Evolutionary conservation across 2,113 vertebrate species (phyloP), one percentile per base, ranked within the genome.

Genomic region (Gila orcuttii): DNA sequence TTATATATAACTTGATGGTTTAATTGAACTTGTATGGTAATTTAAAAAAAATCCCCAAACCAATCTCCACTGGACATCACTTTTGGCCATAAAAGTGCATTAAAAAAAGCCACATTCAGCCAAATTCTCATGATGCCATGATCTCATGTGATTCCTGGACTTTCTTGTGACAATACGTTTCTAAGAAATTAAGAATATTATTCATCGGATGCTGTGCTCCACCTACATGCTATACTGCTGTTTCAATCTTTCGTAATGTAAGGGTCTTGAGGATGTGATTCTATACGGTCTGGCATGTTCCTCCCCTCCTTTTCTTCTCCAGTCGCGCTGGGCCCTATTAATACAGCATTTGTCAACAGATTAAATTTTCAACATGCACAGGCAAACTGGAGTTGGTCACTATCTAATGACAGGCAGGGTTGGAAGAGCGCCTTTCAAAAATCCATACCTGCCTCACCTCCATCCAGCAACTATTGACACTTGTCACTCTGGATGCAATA

Each of bases 401-500:
- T 93, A 91, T 94, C 91, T 94, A 88, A 90, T 94, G 92, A 94
- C 90, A 92, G 90, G 92, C 90, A 91, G 89, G 88, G 90, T 89
- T 90, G 91, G 90, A 88, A 90, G 90, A 87, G 92, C 92, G 91
- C 89, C 92, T 91, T 90, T 89, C 86, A 91, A 95, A 95, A 96
- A 96, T 95, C 95, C 68, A 96, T 94, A 95, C 79, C 91, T 92
- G 93, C 93, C 94, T 94, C 92, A 90, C 93, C 92, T 94, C 93
- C 90, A 91, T 93, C 93, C 93, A 93, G 84, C 88, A 88, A 87
- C 93, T 94, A 94, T 95, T 93, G 94, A 93, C 94, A 95, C 93
- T 94, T 95, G 94, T 95, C 95, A 95, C 90, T 96, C 95, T 94
- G 93, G 93, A 88, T 92, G 94, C 86, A 90, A 91, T 94, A 95